phyloP scores from a whole-genome alignment of 2,888 invertebrate genomes.

The Oxycera nigricornis region DNA sequence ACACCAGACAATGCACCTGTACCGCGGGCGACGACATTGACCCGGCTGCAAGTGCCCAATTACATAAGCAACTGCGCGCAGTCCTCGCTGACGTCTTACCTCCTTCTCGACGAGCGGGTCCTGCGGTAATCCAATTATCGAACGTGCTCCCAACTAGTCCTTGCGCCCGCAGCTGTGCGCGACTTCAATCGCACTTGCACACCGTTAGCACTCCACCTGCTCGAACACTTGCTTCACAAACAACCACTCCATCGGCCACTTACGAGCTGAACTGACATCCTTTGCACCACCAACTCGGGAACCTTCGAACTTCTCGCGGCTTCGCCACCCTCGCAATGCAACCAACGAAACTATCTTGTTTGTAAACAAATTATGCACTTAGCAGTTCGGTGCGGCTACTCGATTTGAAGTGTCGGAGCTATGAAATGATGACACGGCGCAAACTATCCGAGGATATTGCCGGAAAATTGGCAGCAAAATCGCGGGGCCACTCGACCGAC shows the following conservation, averaged over 20 bases:
- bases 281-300: conserved; percentile 64
- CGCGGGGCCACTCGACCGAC: no score
- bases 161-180: background rate
- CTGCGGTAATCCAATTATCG: conserved; percentile 14
- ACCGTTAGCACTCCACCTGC: background rate
- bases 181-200: background rate
- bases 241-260: conserved; percentile 1
- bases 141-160: background rate
- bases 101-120: background rate
- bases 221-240: conserved; percentile 7
- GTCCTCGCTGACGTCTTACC: conserved; percentile 4
- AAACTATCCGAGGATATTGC: no score
- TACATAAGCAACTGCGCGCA: conserved; percentile 4
- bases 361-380: conserved; percentile 30
- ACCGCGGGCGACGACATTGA: conserved; percentile 10
- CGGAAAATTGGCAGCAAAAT: no score
- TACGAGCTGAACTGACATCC: background rate
- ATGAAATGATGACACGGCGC: no score
- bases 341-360: conserved; percentile 79
- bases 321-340: no score
- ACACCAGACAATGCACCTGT: background rate
- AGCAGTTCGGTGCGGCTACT: no score
- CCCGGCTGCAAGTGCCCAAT: conserved; percentile 3
- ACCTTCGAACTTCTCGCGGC: conserved; percentile 63
- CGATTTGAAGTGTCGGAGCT: no score